Evolutionary conservation across 2,888 invertebrate species (phyloP).

Genomic region (Gryllus longicercus): DNA sequence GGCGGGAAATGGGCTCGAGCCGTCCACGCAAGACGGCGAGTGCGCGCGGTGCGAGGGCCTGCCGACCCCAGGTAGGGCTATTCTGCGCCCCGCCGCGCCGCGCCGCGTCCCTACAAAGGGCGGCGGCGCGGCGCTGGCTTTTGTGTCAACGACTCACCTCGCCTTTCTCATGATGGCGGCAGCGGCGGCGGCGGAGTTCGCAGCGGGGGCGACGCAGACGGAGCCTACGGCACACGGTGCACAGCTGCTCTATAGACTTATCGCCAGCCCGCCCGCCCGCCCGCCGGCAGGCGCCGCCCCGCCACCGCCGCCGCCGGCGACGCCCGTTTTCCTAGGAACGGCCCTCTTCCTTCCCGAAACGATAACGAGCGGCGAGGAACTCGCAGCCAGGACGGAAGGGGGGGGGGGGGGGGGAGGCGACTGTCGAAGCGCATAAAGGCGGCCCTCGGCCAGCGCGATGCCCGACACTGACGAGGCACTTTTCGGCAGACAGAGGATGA

Average conservation of each 20-base stretch:
- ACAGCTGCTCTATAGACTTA: not conserved
- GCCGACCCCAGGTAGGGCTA: not conserved
- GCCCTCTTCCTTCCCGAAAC: not conserved
- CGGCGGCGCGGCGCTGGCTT: not conserved
- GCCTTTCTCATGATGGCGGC: not conserved
- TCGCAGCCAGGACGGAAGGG: not conserved
- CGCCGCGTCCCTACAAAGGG: not conserved
- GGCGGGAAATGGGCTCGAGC: not conserved
- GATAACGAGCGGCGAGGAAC: slow-evolving; percentile 17
- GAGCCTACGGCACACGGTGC: not conserved
- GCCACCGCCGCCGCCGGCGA: not conserved
- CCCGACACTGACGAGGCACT: too few relatives aligned
- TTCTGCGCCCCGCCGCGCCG: not conserved
- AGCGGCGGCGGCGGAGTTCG: not conserved
- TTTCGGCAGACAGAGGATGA: too few relatives aligned
- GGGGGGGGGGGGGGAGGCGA: not conserved
- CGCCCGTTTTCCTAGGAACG: not conserved
- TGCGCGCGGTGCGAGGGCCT: not conserved
- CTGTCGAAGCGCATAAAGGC: not conserved
- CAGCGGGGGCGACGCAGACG: not conserved
- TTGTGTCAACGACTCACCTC: too few relatives aligned
- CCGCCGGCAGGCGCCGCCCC: not conserved
- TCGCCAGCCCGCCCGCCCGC: not conserved
- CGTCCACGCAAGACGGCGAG: not conserved
- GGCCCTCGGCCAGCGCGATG: not conserved